Conservation (phyloP, 2,113 vertebrate genomes). For the Oreochromis aureus region DNA sequence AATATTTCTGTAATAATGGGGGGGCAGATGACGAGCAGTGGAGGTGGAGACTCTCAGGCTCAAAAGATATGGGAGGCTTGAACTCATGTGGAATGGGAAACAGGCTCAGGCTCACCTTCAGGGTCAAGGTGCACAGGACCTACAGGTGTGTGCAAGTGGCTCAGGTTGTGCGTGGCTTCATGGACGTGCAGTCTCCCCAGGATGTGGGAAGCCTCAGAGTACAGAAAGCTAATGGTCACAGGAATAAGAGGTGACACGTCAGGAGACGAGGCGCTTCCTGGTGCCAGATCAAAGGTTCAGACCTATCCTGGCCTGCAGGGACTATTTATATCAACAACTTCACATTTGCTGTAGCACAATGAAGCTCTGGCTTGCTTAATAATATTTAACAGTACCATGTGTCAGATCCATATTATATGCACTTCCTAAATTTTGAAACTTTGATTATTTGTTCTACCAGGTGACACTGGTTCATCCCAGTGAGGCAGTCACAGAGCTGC, state of each 20-base stretch:
- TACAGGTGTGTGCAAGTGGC: too few relatives aligned
- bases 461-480: neutral
- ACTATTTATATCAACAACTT: neutral
- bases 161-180: too few relatives aligned
- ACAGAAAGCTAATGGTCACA: too few relatives aligned
- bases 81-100: too few relatives aligned
- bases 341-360: neutral
- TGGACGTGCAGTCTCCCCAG: too few relatives aligned
- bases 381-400: neutral
- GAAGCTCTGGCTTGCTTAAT: rapidly evolving
- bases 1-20: too few relatives aligned
- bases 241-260: neutral
- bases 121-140: too few relatives aligned
- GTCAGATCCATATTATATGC: rapidly evolving
- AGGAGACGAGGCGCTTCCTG: neutral
- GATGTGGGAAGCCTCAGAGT: too few relatives aligned
- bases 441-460: neutral
- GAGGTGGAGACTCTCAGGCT: too few relatives aligned
- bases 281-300: neutral
- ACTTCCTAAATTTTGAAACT: neutral
- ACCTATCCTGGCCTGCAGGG: neutral
- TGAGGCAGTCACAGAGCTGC: neutral
- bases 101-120: too few relatives aligned
- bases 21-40: too few relatives aligned
- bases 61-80: too few relatives aligned